phyloP scores from a whole-genome alignment of 1,140 invertebrate genomes.

The Meteorus sp. region DNA sequence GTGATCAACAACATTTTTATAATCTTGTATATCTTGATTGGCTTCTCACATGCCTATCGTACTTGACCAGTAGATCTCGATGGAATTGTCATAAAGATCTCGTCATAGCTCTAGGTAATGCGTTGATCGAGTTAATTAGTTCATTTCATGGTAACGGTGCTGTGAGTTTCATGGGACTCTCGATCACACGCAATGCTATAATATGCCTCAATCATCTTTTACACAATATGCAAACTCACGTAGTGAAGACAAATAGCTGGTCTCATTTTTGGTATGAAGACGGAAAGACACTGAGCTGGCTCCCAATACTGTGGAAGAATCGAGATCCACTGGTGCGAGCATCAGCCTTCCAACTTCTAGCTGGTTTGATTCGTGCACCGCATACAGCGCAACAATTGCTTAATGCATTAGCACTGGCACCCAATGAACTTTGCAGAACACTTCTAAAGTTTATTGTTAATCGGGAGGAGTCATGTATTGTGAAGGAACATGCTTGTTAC shows the following conservation, averaged over 20 bases:
- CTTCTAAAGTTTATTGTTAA: constrained; percentile 41
- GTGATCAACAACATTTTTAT: constrained; percentile 47
- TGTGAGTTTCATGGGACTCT: constrained; percentile 61
- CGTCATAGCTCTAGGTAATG: constrained; percentile 40
- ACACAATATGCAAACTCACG: constrained; percentile 56
- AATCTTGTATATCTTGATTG: constrained; percentile 59
- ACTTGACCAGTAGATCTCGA: constrained; percentile 55
- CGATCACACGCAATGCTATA: constrained; percentile 60
- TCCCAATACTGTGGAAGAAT: constrained; percentile 56
- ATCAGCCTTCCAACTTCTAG: constrained; percentile 57
- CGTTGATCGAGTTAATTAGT: constrained; percentile 57
- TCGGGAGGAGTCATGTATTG: constrained; percentile 49
- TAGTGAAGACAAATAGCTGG: constrained; percentile 50
- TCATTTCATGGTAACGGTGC: constrained; percentile 59
- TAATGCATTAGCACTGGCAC: constrained; percentile 43
- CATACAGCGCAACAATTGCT: constrained; percentile 52
- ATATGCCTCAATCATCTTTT: constrained; percentile 62
- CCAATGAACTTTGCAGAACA: constrained; percentile 43
- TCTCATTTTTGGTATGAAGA: constrained; percentile 50
- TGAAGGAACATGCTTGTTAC: constrained; percentile 51
- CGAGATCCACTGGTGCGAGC: constrained; percentile 61
- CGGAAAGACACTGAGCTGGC: constrained; percentile 46
- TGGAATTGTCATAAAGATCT: constrained; percentile 52
- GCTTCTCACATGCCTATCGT: constrained; percentile 57
- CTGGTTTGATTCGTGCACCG: constrained; percentile 50